Evolutionary conservation across 2,113 vertebrate species (phyloP).

Genomic region (Brevimyrus niger): DNA sequence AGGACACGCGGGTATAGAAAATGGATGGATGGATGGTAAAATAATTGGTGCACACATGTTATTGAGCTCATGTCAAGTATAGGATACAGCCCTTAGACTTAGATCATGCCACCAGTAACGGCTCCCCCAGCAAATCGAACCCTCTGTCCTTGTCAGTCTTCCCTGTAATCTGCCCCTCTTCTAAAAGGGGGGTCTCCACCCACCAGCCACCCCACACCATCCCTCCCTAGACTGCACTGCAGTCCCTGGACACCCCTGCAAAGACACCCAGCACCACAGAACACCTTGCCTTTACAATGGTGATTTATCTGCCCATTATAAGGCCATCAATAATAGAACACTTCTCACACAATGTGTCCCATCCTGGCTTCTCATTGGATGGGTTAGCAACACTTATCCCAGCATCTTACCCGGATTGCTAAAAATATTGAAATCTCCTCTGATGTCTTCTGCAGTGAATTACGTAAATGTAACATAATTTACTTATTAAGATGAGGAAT

Average conservation of each 20-base stretch:
- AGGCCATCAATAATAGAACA: background rate
- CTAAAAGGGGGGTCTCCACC: background rate
- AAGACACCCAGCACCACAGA: background rate
- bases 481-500: background rate
- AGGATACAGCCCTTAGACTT: background rate
- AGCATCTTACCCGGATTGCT: background rate
- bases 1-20: background rate
- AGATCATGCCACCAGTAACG: background rate
- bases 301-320: slow-evolving; percentile 1
- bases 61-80: background rate
- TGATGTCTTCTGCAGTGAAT: background rate
- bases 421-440: background rate
- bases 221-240: background rate
- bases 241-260: background rate
- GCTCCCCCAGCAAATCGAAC: background rate
- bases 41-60: background rate
- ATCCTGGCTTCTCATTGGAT: background rate
- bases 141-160: background rate
- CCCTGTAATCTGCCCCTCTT: background rate
- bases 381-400: background rate
- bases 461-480: background rate
- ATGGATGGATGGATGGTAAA: background rate
- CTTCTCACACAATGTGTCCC: background rate
- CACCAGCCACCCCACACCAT: background rate
- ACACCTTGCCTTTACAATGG: background rate